These are phyloP conservation scores for Oligia strigilis DNA, from an alignment of 2,888 invertebrate species.

Conservation along the genomic window DNA sequence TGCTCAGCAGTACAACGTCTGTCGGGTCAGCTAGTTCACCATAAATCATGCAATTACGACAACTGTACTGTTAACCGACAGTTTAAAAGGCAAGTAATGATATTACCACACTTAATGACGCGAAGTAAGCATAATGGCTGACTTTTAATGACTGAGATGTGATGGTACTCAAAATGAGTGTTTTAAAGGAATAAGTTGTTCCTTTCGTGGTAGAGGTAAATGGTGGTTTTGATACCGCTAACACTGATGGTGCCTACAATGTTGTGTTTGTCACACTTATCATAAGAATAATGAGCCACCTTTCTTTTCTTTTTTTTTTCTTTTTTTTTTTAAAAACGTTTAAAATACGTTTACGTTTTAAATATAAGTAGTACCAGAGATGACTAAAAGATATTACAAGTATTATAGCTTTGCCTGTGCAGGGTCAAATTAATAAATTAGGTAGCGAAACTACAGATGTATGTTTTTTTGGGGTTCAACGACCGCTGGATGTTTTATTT, in stretches of 20 bases:
- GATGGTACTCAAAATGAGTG: conserved; percentile 14
- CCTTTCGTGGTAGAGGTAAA: background rate
- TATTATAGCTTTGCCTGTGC: no score
- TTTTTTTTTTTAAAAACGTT: no score
- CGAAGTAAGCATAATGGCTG: conserved; percentile 50
- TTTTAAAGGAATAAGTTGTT: background rate
- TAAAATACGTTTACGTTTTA: no score
- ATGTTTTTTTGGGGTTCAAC: no score
- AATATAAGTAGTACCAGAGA: background rate
- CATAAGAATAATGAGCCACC: background rate
- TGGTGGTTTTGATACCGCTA: conserved; percentile 6
- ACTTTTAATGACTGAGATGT: conserved; percentile 54
- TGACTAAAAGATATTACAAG: background rate
- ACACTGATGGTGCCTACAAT: background rate
- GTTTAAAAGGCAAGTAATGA: conserved; percentile 54
- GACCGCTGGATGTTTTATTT: no score
- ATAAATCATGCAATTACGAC: conserved; percentile 39
- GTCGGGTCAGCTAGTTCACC: background rate
- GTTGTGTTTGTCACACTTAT: background rate
- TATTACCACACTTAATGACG: conserved; percentile 61
- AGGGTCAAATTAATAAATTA: no score
- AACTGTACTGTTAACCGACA: conserved; percentile 61
- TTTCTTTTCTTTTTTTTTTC: no score
- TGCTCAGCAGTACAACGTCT: no score
- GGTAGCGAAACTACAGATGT: no score